These are phyloP conservation scores for Xylota sylvarum DNA, from an alignment of 2,888 invertebrate species.

Conservation along the genomic window DNA sequence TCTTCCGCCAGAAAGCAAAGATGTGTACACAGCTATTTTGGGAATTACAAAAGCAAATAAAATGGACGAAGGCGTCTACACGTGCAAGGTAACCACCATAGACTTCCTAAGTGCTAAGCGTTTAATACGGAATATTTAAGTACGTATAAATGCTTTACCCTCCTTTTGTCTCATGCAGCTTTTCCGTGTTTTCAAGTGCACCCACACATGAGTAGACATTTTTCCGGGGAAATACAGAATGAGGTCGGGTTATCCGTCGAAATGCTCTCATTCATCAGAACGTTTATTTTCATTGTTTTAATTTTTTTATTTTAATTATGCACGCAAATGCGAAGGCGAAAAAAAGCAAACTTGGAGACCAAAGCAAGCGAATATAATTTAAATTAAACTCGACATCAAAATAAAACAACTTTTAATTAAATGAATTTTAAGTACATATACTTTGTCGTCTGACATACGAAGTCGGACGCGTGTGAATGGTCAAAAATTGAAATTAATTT, in stretches of 20 bases:
- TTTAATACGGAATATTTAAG: not conserved
- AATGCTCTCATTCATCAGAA: constrained; percentile 21
- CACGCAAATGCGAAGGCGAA: not conserved
- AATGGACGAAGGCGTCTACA: constrained; percentile 91
- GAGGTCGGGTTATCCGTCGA: not conserved
- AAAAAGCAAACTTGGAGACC: not conserved
- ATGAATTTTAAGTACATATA: not conserved
- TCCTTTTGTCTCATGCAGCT: constrained; percentile 1
- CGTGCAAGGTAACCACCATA: constrained; percentile 88
- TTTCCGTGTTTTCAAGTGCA: constrained; percentile 10
- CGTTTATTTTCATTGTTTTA: constrained; percentile 20
- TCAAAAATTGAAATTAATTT: too few species aligned
- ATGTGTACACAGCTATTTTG: constrained; percentile 88
- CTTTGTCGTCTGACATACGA: too few species aligned
- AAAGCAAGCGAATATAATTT: not conserved
- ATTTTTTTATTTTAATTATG: constrained; percentile 11
- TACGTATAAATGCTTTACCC: not conserved
- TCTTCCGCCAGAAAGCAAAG: constrained; percentile 84
- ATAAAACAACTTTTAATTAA: not conserved
- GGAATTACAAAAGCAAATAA: constrained; percentile 89
- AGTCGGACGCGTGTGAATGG: too few species aligned
- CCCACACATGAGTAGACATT: not conserved
- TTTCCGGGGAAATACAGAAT: not conserved
- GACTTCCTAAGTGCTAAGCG: not conserved
- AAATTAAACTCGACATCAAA: not conserved